Evolutionary conservation across 2,888 invertebrate species (phyloP).

Genomic region (Bombylius discolor): DNA sequence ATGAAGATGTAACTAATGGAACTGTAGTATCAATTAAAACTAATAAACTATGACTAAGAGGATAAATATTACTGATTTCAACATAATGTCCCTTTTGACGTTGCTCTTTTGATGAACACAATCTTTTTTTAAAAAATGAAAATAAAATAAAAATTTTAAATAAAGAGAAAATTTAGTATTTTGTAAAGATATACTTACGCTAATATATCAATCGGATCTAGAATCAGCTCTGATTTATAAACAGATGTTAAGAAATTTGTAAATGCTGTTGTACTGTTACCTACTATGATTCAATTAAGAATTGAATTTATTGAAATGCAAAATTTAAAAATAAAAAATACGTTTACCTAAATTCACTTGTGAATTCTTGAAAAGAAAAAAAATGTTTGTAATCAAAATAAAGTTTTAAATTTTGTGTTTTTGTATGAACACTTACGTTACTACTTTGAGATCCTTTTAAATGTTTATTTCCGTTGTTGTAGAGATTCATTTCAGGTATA

Average conservation of each 20-base stretch:
- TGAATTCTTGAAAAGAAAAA: neutral
- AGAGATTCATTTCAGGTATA: constrained; percentile 22
- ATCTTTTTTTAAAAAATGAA: constrained; percentile 24
- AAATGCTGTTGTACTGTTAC: constrained; percentile 35
- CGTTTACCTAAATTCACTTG: constrained; percentile 20
- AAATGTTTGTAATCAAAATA: too few species aligned
- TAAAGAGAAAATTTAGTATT: neutral
- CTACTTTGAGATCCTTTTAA: constrained; percentile 1
- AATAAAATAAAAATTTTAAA: constrained; percentile 1
- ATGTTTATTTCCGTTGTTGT: constrained; percentile 5
- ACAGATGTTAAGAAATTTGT: constrained; percentile 35
- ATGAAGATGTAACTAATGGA: constrained; percentile 34
- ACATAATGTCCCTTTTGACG: constrained; percentile 42
- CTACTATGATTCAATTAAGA: constrained; percentile 14
- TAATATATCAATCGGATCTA: constrained; percentile 40
- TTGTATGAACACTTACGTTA: too few species aligned
- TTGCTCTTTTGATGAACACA: constrained; percentile 43
- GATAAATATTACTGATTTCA: constrained; percentile 41
- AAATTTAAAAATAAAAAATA: too few species aligned
- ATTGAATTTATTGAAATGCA: neutral
- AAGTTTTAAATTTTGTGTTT: too few species aligned
- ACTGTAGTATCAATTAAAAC: constrained; percentile 50
- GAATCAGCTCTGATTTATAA: constrained; percentile 36
- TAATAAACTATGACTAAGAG: constrained; percentile 44
- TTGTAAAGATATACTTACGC: constrained; percentile 33